Evolutionary conservation across 2,888 invertebrate genomes (phyloP), one percentile per base, ranked within the genome.

Genomic region (Drosophila birchii): DNA sequence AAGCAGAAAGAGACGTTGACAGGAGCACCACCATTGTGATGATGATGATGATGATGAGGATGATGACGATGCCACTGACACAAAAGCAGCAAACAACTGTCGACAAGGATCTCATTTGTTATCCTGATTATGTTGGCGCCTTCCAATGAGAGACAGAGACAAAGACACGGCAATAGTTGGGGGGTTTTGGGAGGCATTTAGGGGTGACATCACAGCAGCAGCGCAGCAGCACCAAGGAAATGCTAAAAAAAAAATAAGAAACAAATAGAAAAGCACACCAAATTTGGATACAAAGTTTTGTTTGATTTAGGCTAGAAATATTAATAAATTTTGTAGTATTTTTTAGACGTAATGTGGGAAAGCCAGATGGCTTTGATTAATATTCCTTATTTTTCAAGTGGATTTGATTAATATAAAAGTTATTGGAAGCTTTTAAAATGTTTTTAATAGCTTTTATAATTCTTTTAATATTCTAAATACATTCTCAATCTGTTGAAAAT

Each of bases 51-150:
- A 78, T n/a, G 57, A 56, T 71, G 63, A 70, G 77, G 79, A 78
- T 78, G 80, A 82, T 79, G 84, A 84, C 78, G 83, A 86, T 85
- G 88, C 88, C 87, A 86, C 83, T 86, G 86, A 87, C 85, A 86
- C 86, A 86, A 89, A 83, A 89, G 80, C 88, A 78, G 74, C 87
- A 88, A 86, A 87, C 89, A 91, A 90, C 90, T 90, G 91, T 91
- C 90, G 90, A 91, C 90, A 89, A 91, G 91, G 89, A 91, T 91
- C 87, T 91, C 91, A 91, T 91, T 91, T 91, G 91, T 91, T 91
- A 91, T 89, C 79, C 86, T 91, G 91, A 91, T 91, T 91, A 91
- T 88, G 90, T 90, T 91, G 90, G 85, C 81, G 87, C 80, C 81
- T 83, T 86, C 76, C 85, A 60, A 63, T 60, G 60, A 51, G 66